Base-by-base conservation (phyloP, 2,797 vertebrate species). In the Diceros bicornis region DNA sequence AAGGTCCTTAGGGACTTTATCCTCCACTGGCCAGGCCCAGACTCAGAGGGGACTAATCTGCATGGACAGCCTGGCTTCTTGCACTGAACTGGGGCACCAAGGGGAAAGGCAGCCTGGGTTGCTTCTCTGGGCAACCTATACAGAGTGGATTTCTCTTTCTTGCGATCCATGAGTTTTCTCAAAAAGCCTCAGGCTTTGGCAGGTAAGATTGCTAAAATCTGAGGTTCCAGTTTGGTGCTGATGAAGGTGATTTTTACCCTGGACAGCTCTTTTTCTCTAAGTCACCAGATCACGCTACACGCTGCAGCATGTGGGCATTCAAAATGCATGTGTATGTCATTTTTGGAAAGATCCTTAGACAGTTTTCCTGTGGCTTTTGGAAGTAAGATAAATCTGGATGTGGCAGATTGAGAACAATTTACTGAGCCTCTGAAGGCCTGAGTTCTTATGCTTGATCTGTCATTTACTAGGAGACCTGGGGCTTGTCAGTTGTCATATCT, bases 31-130 rank as follows among this genome's bases (percentile, higher is more conserved):
- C 44, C 47, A 37, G n/a, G n/a, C 7, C 47, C 37, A 81, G 72
- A 75, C 61, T 71, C 16, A 16, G 32, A 12, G 27, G 59, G 32
- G 13, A n/a, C 4, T 94, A 78, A 95, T 96, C 41, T 52, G 7
- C 66, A 50, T 20, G 74, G 92, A 92, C 93, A 96, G 86, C 29
- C 66, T 68, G 64, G 20, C 62, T 94, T 84, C 59, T n/a, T 75
- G 29, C 4, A 25, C 69, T 64, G 27, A 68, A 29, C 41, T 59
- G 44, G 81, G 23, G 2, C 41, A 25, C 69, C 25, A 55, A 52
- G 20, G 59, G 50, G 21, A 47, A 18, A 62, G 74, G 57, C 7
- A 72, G 50, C 34, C 64, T 50, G 23, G 55, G 32, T 27, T 77
- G 1, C 78, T 59, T 89, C 55, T 61, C 32, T 32, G 37, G 59